Evolutionary conservation across 2,888 invertebrate species (phyloP).

Genomic region (Drosophila suboccidentalis): DNA sequence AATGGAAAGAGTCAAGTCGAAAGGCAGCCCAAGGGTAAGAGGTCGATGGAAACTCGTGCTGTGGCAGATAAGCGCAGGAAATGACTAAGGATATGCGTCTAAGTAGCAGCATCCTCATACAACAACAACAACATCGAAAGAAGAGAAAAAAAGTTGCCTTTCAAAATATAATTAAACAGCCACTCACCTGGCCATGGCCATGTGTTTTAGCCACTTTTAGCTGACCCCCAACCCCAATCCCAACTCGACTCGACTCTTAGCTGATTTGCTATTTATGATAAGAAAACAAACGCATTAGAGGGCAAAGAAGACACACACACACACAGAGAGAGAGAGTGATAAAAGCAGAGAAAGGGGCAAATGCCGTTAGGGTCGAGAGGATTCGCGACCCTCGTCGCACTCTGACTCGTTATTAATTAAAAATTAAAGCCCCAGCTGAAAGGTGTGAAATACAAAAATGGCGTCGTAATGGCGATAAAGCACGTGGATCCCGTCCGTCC

Average conservation of each 20-base stretch:
- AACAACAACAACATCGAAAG: background rate
- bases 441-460: conserved; percentile 80
- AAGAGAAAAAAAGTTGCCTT: conserved; percentile 36
- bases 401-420: conserved; percentile 79
- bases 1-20: conserved; percentile 15
- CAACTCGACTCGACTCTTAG: conserved; percentile 12
- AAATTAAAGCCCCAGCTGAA: conserved; percentile 80
- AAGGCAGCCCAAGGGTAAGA: conserved; percentile 9
- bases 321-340: background rate
- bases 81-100: conserved; percentile 80
- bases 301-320: conserved; percentile 18
- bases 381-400: conserved; percentile 63
- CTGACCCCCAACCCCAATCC: conserved; percentile 19
- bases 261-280: conserved; percentile 81
- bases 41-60: conserved; percentile 25
- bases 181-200: conserved; percentile 72
- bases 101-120: conserved; percentile 77
- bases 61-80: conserved; percentile 78
- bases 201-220: conserved; percentile 53
- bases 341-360: conserved; percentile 1
- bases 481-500: conserved; percentile 58
- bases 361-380: conserved; percentile 31
- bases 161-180: conserved; percentile 82
- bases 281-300: conserved; percentile 81
- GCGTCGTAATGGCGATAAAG: conserved; percentile 79